phyloP scores from a whole-genome alignment of 1,140 invertebrate genomes.

The Samia ricini region DNA sequence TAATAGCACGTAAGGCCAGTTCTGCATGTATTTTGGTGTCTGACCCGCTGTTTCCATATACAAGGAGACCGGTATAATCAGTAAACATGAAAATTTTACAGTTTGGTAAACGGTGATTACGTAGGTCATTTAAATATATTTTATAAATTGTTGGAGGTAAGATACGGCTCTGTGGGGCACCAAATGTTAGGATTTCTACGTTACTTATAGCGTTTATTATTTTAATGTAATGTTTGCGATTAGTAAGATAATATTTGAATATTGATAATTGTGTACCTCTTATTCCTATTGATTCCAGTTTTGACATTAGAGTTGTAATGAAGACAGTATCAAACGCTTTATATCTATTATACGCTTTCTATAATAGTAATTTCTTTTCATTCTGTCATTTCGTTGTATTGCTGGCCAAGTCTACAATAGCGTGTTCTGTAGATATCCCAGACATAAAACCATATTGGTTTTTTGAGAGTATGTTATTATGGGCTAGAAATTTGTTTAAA shows the following conservation, averaged over 20 bases:
- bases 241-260: neutral
- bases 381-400: neutral
- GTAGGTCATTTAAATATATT: neutral
- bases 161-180: neutral
- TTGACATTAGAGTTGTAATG: neutral
- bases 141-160: neutral
- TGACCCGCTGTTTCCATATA: neutral
- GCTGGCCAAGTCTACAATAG: neutral
- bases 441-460: neutral
- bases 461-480: neutral
- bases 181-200: neutral
- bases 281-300: neutral
- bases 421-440: neutral
- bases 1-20: neutral
- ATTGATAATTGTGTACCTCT: neutral
- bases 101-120: neutral
- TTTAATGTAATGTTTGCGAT: neutral
- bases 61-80: neutral
- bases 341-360: neutral
- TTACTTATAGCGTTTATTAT: neutral
- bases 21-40: neutral
- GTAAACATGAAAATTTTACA: neutral
- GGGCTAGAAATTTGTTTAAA: neutral
- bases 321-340: constrained; percentile 1
- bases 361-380: neutral